These are phyloP conservation scores for Cinclus mexicanus DNA, from an alignment of 2,113 vertebrate genomes.

Conservation along the genomic window DNA sequence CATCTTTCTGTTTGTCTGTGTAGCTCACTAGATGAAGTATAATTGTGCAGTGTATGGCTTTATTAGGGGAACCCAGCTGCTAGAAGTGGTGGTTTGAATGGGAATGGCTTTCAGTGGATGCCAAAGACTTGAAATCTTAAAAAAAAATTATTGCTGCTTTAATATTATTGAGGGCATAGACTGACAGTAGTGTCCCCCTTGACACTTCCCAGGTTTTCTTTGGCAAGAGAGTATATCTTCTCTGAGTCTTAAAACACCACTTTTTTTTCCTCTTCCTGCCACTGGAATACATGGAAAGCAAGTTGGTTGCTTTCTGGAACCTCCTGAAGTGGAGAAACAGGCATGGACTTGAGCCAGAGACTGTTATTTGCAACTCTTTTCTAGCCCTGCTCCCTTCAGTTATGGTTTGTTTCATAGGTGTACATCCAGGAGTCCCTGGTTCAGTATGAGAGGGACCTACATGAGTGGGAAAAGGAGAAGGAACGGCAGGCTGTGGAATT, in stretches of 20 bases:
- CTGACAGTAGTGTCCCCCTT: background rate
- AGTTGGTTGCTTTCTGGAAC: background rate
- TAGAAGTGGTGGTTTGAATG: background rate
- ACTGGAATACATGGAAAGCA: background rate
- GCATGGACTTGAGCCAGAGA: background rate
- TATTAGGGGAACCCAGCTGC: background rate
- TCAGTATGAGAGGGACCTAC: conserved; percentile 72
- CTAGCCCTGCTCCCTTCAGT: background rate
- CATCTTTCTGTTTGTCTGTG: background rate
- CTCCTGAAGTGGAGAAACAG: background rate
- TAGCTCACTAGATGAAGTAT: background rate
- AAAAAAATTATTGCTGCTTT: background rate
- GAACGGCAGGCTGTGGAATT: conserved; percentile 79
- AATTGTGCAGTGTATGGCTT: background rate
- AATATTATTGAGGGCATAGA: background rate
- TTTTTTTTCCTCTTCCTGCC: background rate
- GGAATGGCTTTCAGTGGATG: background rate
- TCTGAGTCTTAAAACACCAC: background rate
- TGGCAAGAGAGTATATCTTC: background rate
- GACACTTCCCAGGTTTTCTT: background rate
- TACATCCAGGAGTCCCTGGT: conserved; percentile 65
- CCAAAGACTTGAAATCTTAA: background rate
- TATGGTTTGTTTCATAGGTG: conserved; percentile 67
- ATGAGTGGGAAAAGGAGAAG: conserved; percentile 77
- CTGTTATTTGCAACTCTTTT: background rate